Base-by-base conservation (phyloP, 2,888 invertebrate species). In the Subacronicta megacephala region DNA sequence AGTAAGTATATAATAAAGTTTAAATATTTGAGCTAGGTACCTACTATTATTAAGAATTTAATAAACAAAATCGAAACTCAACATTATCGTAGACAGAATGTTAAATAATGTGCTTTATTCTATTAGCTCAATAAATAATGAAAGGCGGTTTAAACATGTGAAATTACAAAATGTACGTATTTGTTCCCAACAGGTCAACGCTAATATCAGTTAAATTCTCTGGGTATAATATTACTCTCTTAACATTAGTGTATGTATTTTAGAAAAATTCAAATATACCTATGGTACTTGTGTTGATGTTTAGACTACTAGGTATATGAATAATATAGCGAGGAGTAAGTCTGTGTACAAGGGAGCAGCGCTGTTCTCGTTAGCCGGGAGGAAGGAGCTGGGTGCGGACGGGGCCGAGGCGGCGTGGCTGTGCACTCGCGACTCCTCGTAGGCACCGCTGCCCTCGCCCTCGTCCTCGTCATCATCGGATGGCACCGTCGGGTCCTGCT, bases 401-500 rank as follows among this genome's bases (percentile, higher is more conserved):
- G 92, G 92, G 1, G 90, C 89, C 0, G 90, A 81, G n/a, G 85
- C 88, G 3, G 89, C 84, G 29, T 83, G 82, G 51, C 80, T 78
- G 29, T 80, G 82, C 5, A 81, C 59, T 43, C 84, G 82, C 1
- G 82, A 60, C 33, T 92, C 92, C 33, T 91, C 92, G 46, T 88
- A 87, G 0, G 83, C 57, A 0, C 93, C 93, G 43, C 92, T 92
- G 2, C 93, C 93, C 75, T 93, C 93, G 1, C 84, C 76, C 36
- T 92, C 93, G 26, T 93, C 93, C 65, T 93, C 93, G 31, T 93
- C 92, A 59, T 93, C 93, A 57, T 93, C 93, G 10, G 92, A 90
- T 0, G 93, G 90, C 13, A 82, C 85, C 0, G 91, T 90, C 13
- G 84, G 84, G 44, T 89, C 88, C 46, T 90, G 88, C 56, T 91